phyloP scores from a whole-genome alignment of 2,888 invertebrate species.

The Galerucella pusilla region DNA sequence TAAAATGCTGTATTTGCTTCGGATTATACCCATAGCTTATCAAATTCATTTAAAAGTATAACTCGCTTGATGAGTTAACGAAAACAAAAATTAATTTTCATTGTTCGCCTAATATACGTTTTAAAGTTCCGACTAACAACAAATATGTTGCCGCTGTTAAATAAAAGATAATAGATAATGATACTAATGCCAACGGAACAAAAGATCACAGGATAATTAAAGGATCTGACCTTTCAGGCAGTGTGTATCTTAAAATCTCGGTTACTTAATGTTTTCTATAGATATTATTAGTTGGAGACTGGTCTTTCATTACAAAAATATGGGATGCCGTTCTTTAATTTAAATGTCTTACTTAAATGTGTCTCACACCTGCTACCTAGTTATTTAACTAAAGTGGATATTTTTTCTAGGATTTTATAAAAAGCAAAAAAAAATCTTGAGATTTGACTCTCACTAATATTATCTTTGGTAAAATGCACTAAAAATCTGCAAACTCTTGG shows the following conservation, averaged over 20 bases:
- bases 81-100: slow-evolving; percentile 9
- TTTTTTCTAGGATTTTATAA: too few relatives aligned
- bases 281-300: slow-evolving; percentile 12
- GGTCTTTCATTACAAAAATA: slow-evolving; percentile 13
- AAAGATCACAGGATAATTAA: slow-evolving; percentile 4
- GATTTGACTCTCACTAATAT: too few relatives aligned
- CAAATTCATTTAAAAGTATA: neutral
- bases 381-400: slow-evolving; percentile 6
- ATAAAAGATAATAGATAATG: slow-evolving; percentile 5
- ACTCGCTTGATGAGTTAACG: neutral
- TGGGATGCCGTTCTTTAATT: slow-evolving; percentile 12
- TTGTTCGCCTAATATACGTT: neutral
- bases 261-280: slow-evolving; percentile 10
- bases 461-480: too few relatives aligned
- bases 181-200: slow-evolving; percentile 10
- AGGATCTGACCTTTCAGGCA: slow-evolving; percentile 7
- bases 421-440: too few relatives aligned
- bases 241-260: slow-evolving; percentile 13
- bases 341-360: slow-evolving; percentile 8
- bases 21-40: neutral
- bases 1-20: neutral
- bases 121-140: slow-evolving; percentile 6
- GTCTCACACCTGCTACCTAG: slow-evolving; percentile 7
- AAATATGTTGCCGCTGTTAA: slow-evolving; percentile 6
- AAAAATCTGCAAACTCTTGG: too few relatives aligned